Evolutionary conservation across 2,113 vertebrate genomes (phyloP).

Genomic region (Vulpes ferrilata): DNA sequence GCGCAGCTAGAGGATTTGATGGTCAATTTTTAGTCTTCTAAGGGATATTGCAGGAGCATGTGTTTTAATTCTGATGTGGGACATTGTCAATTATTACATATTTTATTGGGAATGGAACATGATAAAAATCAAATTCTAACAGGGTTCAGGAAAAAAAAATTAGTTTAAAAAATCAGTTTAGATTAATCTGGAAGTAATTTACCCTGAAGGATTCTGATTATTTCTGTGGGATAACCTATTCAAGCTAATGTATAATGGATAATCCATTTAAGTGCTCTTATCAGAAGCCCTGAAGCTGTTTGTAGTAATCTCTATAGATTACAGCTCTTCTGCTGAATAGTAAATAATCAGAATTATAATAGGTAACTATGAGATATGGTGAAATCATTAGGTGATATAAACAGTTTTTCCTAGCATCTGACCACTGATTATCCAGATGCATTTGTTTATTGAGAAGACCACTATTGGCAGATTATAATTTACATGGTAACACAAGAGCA

Average conservation of each 20-base stretch:
- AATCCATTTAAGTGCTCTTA: constrained; percentile 83
- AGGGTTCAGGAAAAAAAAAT: background rate
- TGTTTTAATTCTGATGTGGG: background rate
- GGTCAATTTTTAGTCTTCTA: background rate
- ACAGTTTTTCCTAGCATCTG: background rate
- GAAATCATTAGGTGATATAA: constrained; percentile 26
- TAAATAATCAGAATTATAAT: constrained; percentile 70
- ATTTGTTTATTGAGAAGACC: background rate
- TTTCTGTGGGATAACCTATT: constrained; percentile 81
- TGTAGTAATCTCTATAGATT: constrained; percentile 77
- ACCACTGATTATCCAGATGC: background rate
- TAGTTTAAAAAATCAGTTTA: constrained; percentile 58
- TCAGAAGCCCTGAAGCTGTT: constrained; percentile 77
- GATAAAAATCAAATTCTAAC: constrained; percentile 50
- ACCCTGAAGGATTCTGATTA: constrained; percentile 76
- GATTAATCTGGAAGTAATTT: constrained; percentile 79
- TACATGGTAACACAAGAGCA: background rate
- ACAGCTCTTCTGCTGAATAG: constrained; percentile 55
- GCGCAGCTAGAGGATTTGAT: background rate
- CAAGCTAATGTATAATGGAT: constrained; percentile 82
- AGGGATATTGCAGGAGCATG: background rate
- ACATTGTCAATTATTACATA: background rate
- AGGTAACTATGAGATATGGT: constrained; percentile 31
- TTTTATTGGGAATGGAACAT: background rate
- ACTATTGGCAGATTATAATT: background rate